Percentiles rank a stretch among this genome's conserved stretches.
Evolutionary conservation across 2,797 vertebrate species (phyloP).

Genomic region (Lemur catta): DNA sequence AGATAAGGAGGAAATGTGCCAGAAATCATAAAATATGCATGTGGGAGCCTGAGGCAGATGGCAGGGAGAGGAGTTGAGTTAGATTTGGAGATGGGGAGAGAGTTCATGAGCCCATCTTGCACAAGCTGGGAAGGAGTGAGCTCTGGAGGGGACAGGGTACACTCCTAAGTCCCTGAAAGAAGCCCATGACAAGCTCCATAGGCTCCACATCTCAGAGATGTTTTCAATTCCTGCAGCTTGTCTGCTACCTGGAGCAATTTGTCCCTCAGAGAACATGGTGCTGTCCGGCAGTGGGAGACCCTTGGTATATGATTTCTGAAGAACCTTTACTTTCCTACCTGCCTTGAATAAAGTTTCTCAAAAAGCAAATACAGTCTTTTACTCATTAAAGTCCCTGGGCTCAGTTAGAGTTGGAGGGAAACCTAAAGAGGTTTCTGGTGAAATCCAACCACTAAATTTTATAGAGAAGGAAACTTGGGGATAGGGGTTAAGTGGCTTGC

Average conservation of each 20-base stretch:
- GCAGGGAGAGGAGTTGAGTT: constrained; percentile 19
- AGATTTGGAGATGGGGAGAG: constrained; percentile 31
- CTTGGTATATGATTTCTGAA: background rate
- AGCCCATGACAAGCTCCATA: background rate
- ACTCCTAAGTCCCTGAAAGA: background rate
- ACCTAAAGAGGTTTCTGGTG: background rate
- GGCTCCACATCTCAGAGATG: background rate
- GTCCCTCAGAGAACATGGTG: background rate
- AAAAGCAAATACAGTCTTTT: background rate
- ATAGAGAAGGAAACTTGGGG: background rate
- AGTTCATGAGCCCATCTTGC: background rate
- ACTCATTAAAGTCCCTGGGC: background rate
- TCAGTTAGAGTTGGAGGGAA: background rate
- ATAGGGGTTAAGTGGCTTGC: background rate
- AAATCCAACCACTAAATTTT: background rate
- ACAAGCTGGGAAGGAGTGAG: background rate
- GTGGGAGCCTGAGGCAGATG: constrained; percentile 47
- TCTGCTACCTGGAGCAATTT: background rate
- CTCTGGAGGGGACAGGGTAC: background rate
- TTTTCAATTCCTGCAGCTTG: background rate
- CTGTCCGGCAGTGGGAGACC: background rate
- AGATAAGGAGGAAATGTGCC: constrained; percentile 59
- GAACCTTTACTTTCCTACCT: background rate
- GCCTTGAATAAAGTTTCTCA: constrained; percentile 12
- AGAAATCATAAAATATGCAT: constrained; percentile 65